Evolutionary conservation across 2,113 vertebrate species (phyloP).

Genomic region (Hipposideros armiger): DNA sequence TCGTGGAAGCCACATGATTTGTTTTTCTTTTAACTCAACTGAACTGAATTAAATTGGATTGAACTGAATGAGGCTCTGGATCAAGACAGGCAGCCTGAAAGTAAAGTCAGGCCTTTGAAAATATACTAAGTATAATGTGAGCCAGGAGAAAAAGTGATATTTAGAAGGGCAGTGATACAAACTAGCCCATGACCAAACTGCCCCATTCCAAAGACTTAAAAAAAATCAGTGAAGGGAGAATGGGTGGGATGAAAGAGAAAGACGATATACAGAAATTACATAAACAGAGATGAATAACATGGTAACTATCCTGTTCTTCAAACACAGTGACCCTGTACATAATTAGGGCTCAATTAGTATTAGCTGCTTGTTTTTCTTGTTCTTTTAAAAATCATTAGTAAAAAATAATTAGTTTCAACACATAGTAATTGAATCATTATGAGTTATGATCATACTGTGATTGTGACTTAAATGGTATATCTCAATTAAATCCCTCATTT

Average conservation of each 20-base stretch:
- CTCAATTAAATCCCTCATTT: not conserved
- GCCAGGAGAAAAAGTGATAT: not conserved
- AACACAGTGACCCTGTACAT: not conserved
- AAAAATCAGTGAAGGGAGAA: not conserved
- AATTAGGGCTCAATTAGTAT: not conserved
- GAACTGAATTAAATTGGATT: constrained; percentile 51
- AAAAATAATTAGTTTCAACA: constrained; percentile 7
- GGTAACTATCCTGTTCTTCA: not conserved
- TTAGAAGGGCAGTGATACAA: not conserved
- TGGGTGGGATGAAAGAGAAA: not conserved
- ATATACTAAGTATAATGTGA: not conserved
- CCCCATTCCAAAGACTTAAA: not conserved
- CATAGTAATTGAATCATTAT: not conserved
- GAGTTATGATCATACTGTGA: not conserved
- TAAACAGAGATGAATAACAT: not conserved
- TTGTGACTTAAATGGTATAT: not conserved
- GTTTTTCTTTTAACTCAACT: constrained; percentile 56
- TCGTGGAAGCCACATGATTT: constrained; percentile 34
- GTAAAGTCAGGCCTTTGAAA: constrained; percentile 56
- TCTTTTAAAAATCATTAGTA: not conserved
- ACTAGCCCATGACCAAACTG: not conserved
- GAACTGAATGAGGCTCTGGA: constrained; percentile 44
- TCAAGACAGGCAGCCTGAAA: constrained; percentile 16
- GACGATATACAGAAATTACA: not conserved
- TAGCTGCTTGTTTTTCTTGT: not conserved